Base-by-base conservation (phyloP, 1,140 invertebrate genomes). In the Nasonia vitripennis region DNA sequence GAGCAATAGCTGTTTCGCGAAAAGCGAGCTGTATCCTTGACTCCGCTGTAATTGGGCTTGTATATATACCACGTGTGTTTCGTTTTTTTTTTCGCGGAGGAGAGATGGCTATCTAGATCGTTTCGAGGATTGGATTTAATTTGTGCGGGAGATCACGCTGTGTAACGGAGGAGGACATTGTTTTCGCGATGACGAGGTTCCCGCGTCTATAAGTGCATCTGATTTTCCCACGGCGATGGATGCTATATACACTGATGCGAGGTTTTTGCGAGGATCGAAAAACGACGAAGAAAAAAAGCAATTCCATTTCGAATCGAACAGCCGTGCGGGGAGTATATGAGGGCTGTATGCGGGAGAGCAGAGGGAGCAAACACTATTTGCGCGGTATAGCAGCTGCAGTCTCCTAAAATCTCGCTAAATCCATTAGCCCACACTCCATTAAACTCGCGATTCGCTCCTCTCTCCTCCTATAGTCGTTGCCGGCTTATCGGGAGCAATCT, bases 381-480 rank as follows among this genome's bases (percentile, higher is more conserved):
- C 14, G 0, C 20, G 41, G 12, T 27, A 17, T 10, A 51, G 23
- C 20, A 68, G 5, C 9, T n/a, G 41, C 55, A 55, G 12, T 81
- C 23, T 41, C 27, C 27, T 77, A 55, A 82, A 48, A 55, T 77
- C 3, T 77, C 73, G 34, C 81, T 68, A 77, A 83, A 77, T 77
- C 81, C 12, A 77, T 83, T 77, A 75, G 68, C n/a, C n/a, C n/a
- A n/a, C 78, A 27, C 14, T 9, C n/a, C 4, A 77, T 83, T 45
- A 83, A 83, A 77, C 31, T 37, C 41, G n/a, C 55, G 73, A 77
- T 77, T 77, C 20, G 37, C 2, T 67, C 17, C 31, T 34, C 23
- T 45, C 27, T 27, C 27, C 27, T 27, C 27, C 27, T 27, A 27
- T 45, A 5, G 41, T 37, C 73, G 73, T 27, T n/a, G 55, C 20